Evolutionary conservation across 2,888 invertebrate genomes (phyloP).

Genomic region (Ormyrus rosae): DNA sequence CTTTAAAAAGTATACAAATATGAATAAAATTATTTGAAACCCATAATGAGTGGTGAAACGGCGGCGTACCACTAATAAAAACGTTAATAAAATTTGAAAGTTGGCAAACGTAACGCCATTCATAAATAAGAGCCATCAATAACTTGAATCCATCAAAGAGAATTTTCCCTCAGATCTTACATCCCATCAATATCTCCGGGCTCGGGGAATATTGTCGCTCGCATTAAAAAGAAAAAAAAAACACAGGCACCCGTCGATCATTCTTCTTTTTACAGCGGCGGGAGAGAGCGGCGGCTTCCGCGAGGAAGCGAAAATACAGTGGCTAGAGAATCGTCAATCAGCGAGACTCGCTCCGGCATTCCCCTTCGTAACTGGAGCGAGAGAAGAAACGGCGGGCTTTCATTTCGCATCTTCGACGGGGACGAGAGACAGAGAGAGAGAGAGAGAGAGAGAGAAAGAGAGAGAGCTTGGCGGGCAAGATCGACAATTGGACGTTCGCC

Average conservation of each 20-base stretch:
- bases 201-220: too few relatives aligned
- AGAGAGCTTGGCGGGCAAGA: slow-evolving; percentile 52
- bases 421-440: neutral
- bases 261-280: neutral
- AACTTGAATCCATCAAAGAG: too few relatives aligned
- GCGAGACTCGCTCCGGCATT: neutral
- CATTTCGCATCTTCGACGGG: slow-evolving; percentile 35
- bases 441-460: neutral
- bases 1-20: too few relatives aligned
- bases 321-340: slow-evolving; percentile 24
- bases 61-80: too few relatives aligned
- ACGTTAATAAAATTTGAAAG: too few relatives aligned
- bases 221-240: neutral
- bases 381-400: neutral
- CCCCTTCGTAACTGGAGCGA: slow-evolving; percentile 8
- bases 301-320: slow-evolving; percentile 9
- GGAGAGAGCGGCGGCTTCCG: neutral
- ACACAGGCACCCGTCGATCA: neutral
- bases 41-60: too few relatives aligned
- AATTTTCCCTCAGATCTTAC: too few relatives aligned
- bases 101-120: too few relatives aligned
- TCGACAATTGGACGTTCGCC: slow-evolving; percentile 73
- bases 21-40: too few relatives aligned
- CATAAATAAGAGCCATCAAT: too few relatives aligned
- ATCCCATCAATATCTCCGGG: too few relatives aligned